Base-by-base conservation (phyloP, 2,113 vertebrate species). In the Pomatostomus ruficeps region DNA sequence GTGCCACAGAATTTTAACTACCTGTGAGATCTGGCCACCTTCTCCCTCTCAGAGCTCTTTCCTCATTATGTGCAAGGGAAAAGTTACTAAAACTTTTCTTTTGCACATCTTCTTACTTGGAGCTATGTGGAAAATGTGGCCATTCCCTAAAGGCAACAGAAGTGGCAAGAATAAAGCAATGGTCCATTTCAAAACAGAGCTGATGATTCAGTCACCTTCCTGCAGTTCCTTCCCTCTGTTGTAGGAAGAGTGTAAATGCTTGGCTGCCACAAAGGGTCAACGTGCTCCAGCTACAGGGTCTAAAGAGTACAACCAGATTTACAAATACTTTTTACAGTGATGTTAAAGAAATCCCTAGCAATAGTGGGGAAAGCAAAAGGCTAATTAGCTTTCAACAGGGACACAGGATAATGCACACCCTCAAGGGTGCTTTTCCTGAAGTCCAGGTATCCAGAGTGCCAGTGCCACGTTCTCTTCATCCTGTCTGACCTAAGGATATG, bases 1-100 rank as follows among this genome's bases (percentile, higher is more conserved):
- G 15, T 92, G 78, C 40, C 85, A 70, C n/a, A 63, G 95, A 88
- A 97, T 97, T 97, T 93, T 94, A 97, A 96, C 91, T 59, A 55
- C 82, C 80, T 54, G 28, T 61, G 77, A 95, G 88, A 83, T 91
- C 49, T 49, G 81, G 91, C 86, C 92, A 75, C 74, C 89, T 81
- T 90, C 63, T 67, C 52, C 94, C 72, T 95, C 78, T 93, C 58
- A 14, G 48, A 93, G 52, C 26, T 92, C 70, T 57, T 68, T 57
- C 55, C 52, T 82, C 36, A 45, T 18, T 11, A 77, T 2, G 1
- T 6, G 12, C 1, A 3, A 80, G 38, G 20, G 15, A 70, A 78
- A 90, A 72, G 49, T 55, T 62, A 52, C 24, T 51, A 4, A n/a
- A n/a, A 14, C n/a, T 76, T 80, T 95, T 79, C 91, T 70, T 80